Evolutionary conservation across 1,140 invertebrate species (phyloP), one percentile per base, ranked within the genome.

Genomic region (Littorina saxatilis): DNA sequence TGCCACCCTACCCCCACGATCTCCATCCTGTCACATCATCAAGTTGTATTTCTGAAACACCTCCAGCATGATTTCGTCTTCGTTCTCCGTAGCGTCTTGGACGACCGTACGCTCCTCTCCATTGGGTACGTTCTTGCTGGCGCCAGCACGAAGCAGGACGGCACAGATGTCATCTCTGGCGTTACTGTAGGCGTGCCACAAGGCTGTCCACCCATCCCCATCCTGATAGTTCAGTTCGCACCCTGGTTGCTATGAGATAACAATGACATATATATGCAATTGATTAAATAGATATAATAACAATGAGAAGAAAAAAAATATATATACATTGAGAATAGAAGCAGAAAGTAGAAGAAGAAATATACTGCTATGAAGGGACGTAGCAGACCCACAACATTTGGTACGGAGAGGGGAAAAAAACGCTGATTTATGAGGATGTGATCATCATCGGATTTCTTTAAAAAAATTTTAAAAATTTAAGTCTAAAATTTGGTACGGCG

Each of bases 1-100:
- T n/a, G n/a, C n/a, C n/a, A n/a, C n/a, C n/a, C n/a, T n/a, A n/a
- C n/a, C n/a, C n/a, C n/a, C n/a, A n/a, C n/a, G n/a, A n/a, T n/a
- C n/a, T n/a, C n/a, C n/a, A n/a, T n/a, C n/a, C n/a, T n/a, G n/a
- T 63, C 55, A 43, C 7, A 78, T 39, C 35, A 78, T 15, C 13
- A 39, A 40, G 58, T 78, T 78, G 58, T 40, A 78, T 43, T 78
- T 78, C 55, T 78, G 76, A 17, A 78, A 78, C 76, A 78, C 23
- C 20, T 78, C 76, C 13, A 88, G 68, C 43, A 88, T 85, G 32
- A 84, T 83, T 52, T 90, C 87, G 79, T 90, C 88, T 15, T 90
- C 87, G 73, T 86, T 86, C 4, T 73, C 70, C 29, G 11, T 47
- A 29, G 70, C 70, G 29, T 73, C 70, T 7, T 50, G 23, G 27